Percentiles rank a stretch among this genome's conserved stretches.
These are phyloP conservation scores for Diaprepes abbreviatus DNA, from an alignment of 2,888 invertebrate genomes.

Conservation along the genomic window DNA sequence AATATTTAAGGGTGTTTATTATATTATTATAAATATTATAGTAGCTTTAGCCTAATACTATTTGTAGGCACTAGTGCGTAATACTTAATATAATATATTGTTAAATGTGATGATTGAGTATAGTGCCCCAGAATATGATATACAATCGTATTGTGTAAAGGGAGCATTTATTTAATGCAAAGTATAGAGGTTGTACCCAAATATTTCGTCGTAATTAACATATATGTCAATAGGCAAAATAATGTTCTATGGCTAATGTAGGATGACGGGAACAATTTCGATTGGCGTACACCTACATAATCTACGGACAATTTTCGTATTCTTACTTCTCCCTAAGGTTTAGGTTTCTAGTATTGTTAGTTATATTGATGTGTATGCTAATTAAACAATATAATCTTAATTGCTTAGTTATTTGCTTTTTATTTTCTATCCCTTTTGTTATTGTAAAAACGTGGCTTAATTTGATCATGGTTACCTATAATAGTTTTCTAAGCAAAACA, in stretches of 20 bases:
- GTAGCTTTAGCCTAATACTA: conserved; percentile 59
- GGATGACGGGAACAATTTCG: conserved; percentile 20
- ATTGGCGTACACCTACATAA: conserved; percentile 30
- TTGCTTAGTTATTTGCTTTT: neutral
- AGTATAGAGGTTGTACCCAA: conserved; percentile 87
- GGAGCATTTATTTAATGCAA: conserved; percentile 91
- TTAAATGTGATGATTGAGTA: conserved; percentile 43
- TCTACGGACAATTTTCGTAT: conserved; percentile 29
- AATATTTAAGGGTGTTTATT: conserved; percentile 57
- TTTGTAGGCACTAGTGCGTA: conserved; percentile 61
- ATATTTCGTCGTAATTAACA: conserved; percentile 63
- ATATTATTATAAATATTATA: conserved; percentile 57
- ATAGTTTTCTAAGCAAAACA: no score
- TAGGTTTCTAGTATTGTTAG: conserved; percentile 51
- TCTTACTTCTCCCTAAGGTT: conserved; percentile 32
- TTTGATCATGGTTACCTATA: no score
- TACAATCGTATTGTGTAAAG: conserved; percentile 77
- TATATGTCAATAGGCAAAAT: conserved; percentile 66
- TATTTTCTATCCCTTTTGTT: no score
- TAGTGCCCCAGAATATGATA: conserved; percentile 59
- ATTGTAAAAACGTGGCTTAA: no score
- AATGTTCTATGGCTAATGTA: conserved; percentile 38
- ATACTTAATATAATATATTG: conserved; percentile 54
- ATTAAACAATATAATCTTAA: conserved; percentile 56
- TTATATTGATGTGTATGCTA: conserved; percentile 67